Evolutionary conservation across 2,797 vertebrate genomes (phyloP).

Genomic region (Halcyon badia): DNA sequence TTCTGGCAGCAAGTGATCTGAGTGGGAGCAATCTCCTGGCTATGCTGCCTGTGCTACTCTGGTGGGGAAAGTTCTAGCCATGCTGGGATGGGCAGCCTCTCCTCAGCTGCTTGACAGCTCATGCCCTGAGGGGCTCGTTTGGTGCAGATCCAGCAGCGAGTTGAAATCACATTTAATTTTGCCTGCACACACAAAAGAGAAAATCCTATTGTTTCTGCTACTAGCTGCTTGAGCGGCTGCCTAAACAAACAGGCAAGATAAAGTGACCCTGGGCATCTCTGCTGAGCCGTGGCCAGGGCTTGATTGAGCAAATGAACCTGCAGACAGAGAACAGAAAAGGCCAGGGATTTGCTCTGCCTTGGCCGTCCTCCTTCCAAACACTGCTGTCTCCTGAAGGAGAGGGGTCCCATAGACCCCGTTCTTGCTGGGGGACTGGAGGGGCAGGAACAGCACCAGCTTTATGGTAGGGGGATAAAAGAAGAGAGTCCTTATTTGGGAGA

Average conservation of each 20-base stretch:
- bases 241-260: constrained; percentile 54
- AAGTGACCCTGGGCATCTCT: constrained; percentile 37
- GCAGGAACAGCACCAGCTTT: neutral
- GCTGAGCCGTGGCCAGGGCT: constrained; percentile 22
- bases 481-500: neutral
- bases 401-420: neutral
- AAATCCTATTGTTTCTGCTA: constrained; percentile 37
- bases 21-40: rapidly evolving
- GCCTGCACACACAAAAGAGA: neutral
- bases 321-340: constrained; percentile 18
- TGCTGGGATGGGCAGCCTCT: neutral
- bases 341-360: neutral
- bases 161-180: constrained; percentile 58
- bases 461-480: neutral
- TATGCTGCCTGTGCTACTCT: rapidly evolving
- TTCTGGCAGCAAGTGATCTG: neutral
- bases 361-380: neutral
- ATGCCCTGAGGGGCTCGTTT: constrained; percentile 19
- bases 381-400: neutral
- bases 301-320: constrained; percentile 15
- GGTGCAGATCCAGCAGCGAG: constrained; percentile 26
- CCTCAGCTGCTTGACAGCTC: neutral
- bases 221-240: constrained; percentile 43
- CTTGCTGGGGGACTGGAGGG: neutral
- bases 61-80: neutral